Evolutionary conservation across 2,888 invertebrate species (phyloP).

Genomic region (Platycnemis pennipes): DNA sequence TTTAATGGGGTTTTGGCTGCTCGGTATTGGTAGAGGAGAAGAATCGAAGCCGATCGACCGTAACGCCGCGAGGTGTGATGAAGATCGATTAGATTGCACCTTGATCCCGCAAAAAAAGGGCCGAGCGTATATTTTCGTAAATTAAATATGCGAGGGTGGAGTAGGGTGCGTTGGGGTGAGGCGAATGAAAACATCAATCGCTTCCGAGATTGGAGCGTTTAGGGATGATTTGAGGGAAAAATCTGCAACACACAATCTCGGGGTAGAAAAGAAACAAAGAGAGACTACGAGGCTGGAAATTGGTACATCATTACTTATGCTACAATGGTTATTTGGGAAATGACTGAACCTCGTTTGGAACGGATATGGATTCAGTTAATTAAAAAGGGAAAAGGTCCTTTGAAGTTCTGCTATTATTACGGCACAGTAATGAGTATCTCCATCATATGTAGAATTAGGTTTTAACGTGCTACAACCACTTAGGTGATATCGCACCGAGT

Average conservation of each 20-base stretch:
- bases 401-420: too few relatives aligned
- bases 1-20: conserved; percentile 41
- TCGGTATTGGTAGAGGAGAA: conserved; percentile 1
- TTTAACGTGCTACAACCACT: too few relatives aligned
- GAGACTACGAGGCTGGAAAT: neutral
- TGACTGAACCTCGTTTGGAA: neutral
- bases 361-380: neutral
- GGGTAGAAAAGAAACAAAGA: neutral
- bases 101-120: neutral
- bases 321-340: neutral
- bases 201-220: neutral
- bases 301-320: neutral
- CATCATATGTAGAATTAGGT: too few relatives aligned
- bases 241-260: neutral
- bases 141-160: neutral
- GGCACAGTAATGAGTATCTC: too few relatives aligned
- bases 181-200: neutral
- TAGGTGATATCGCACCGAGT: too few relatives aligned
- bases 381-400: neutral
- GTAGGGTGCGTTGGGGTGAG: neutral
- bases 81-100: conserved; percentile 27
- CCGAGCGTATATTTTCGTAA: conserved; percentile 8
- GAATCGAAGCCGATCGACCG: neutral
- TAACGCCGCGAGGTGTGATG: neutral
- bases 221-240: neutral